Base-by-base conservation (phyloP, 2,888 invertebrate species). In the Bhutanitis thaidina region DNA sequence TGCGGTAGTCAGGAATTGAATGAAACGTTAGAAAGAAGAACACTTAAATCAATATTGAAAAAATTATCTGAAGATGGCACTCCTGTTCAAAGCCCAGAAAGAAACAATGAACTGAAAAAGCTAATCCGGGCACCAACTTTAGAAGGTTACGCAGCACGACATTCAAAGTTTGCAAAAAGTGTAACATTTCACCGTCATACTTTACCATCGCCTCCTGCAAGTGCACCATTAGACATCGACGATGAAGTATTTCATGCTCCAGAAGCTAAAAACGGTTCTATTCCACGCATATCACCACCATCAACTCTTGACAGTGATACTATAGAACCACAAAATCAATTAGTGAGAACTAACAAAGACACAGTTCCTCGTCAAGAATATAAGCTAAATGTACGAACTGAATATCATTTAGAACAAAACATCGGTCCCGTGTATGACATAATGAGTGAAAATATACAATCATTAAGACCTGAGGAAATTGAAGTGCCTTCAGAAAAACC, bases 111-210 rank as follows among this genome's bases (percentile, higher is more conserved):
- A 69, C 83, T 94, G 49, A 92, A 91, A 63, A 93, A 91, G 70
- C 83, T 96, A 55, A 93, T 95, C 85, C 90, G 94, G 69, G 96
- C 96, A 25, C 96, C 95, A 55, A 96, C 96, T 53, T 89, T 96
- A 64, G 96, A 96, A 90, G 96, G 96, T 54, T 97, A 96, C 82
- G 96, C 95, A 53, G 96, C 95, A 45, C 91, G 96, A 71, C 96
- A 96, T 84, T 94, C 95, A 58, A 96, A 96, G 80, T 93, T 96
- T 76, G 91, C 95, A 45, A 97, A 96, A 90, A 96, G 96, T 81
- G 96, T 96, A 58, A 96, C 96, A 55, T 96, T 96, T 87, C 95
- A 96, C 82, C 90, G 94, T 55, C 94, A 95, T 76, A 96, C 96
- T 48, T 90, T 96, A 72, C 94, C 94, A 61, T 96, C 96, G 67